These are phyloP conservation scores for Ceramica pisi DNA, from an alignment of 2,888 invertebrate genomes.

Conservation along the genomic window DNA sequence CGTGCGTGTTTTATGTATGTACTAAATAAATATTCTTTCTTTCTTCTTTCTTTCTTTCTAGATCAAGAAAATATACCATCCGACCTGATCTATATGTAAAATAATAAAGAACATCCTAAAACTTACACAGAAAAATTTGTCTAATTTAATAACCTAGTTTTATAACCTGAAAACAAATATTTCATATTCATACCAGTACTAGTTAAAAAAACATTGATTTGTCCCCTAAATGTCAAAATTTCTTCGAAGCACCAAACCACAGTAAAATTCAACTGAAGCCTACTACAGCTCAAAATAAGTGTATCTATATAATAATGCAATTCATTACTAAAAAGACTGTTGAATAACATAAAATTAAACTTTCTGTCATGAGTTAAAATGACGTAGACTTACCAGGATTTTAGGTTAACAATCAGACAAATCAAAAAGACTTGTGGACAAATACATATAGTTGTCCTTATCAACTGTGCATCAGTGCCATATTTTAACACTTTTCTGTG, in stretches of 20 bases:
- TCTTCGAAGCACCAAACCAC: background rate
- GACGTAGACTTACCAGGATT: constrained; percentile 52
- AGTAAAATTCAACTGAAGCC: background rate
- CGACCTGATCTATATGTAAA: no score
- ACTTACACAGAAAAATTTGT: background rate
- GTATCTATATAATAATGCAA: background rate
- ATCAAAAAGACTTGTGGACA: background rate
- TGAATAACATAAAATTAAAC: background rate
- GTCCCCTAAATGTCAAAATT: background rate
- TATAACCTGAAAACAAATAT: no score
- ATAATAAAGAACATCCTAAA: background rate
- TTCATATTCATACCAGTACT: no score
- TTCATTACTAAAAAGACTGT: background rate
- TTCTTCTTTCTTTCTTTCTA: no score
- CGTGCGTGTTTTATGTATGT: no score
- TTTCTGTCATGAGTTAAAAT: background rate
- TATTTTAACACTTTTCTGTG: background rate
- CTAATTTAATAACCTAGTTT: no score
- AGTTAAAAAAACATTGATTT: background rate
- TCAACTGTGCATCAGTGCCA: background rate
- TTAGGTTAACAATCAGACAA: background rate
- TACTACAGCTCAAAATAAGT: no score
- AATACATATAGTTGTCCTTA: background rate
- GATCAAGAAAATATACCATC: no score
- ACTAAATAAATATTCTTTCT: no score